Evolutionary conservation across 2,888 invertebrate genomes (phyloP), one percentile per base, ranked within the genome.

Genomic region (Drosophila maculinotata): DNA sequence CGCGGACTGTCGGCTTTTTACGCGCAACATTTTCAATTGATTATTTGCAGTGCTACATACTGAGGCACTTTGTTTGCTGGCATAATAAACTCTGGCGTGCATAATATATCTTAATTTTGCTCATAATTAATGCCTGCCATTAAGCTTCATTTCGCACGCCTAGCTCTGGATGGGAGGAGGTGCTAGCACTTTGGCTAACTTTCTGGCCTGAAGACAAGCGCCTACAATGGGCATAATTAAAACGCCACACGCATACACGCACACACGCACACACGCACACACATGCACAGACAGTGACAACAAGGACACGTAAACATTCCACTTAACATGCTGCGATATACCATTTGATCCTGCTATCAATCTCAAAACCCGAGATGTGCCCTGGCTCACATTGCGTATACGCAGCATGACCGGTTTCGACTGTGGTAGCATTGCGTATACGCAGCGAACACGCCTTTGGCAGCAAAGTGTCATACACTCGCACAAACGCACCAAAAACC

Each of bases 291-390:
- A 9, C 35, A 36, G 9, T 15, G 26, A 35, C 17, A 23, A 33
- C 47, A 38, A 51, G 60, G 62, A 56, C 48, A 70, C 70, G 72
- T 69, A 82, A 79, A 69, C 79, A 75, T 57, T 76, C 62, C 70
- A 82, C 79, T 81, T 76, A 87, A 85, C 87, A 77, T 73, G 67
- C 76, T 67, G 76, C 67, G 62, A 71, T 86, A 81, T 84, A 73
- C 66, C 72, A 85, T 85, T 85, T 87, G 81, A 87, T 76, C 72
- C 82, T 60, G 76, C 74, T 68, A 84, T 86, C 86, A 87, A 75
- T 70, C 66, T 76, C 53, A 59, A 64, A 75, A 66, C 62, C 69
- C 60, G 65, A 67, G 59, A 52, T 30, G 15, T 25, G 38, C 30
- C 28, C 45, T 17, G 15, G n/a, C 44, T 38, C 42, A 20, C 45